These are phyloP conservation scores for Drosophila maculinotata DNA, from an alignment of 2,888 invertebrate genomes.

Conservation along the genomic window DNA sequence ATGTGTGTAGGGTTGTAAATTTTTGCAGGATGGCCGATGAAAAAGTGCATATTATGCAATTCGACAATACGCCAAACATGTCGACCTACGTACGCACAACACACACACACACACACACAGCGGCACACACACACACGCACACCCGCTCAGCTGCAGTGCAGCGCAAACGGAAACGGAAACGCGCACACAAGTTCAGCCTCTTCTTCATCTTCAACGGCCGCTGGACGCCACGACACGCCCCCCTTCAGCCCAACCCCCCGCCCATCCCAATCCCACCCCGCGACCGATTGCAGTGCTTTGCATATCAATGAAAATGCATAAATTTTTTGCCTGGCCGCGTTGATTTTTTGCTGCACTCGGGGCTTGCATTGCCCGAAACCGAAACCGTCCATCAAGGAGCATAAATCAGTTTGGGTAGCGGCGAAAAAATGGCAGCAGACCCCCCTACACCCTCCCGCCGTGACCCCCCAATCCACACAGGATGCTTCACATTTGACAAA, in stretches of 20 bases:
- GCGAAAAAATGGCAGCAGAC: constrained; percentile 21
- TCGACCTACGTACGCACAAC: constrained; percentile 66
- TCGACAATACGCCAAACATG: constrained; percentile 81
- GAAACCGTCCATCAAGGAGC: constrained; percentile 80
- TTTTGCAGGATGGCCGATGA: constrained; percentile 76
- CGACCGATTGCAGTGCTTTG: constrained; percentile 72
- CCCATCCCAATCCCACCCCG: too few species aligned
- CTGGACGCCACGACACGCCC: constrained; percentile 9
- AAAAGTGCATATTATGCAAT: constrained; percentile 84
- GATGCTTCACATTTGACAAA: constrained; percentile 71
- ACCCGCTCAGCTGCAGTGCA: constrained; percentile 32
- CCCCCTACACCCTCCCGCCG: background rate
- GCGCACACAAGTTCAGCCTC: constrained; percentile 66
- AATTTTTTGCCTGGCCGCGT: constrained; percentile 67
- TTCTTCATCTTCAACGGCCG: constrained; percentile 59
- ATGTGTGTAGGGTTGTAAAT: constrained; percentile 84
- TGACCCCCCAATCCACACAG: constrained; percentile 42
- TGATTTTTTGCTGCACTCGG: constrained; percentile 56
- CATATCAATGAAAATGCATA: constrained; percentile 83
- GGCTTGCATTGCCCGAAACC: constrained; percentile 54
- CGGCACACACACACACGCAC: constrained; percentile 3
- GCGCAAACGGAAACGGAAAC: constrained; percentile 68
- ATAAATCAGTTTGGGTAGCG: constrained; percentile 83
- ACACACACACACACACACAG: constrained; percentile 33
- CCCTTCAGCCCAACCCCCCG: background rate